These are phyloP conservation scores for Nemoura dubitans DNA, from an alignment of 2,888 invertebrate species.

Conservation along the genomic window DNA sequence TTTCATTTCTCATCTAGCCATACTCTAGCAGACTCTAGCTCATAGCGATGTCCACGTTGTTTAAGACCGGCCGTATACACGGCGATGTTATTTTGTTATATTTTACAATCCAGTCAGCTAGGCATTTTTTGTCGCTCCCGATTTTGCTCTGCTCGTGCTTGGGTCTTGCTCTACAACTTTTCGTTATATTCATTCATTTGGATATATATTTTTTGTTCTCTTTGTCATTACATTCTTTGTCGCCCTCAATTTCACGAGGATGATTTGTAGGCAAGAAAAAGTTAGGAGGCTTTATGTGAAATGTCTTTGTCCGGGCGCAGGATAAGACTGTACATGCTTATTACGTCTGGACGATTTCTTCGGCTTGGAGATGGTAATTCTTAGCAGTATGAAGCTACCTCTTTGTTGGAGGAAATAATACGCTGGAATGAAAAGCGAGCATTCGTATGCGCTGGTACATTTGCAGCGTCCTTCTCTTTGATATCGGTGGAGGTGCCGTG, in stretches of 20 bases:
- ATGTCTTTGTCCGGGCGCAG: background rate
- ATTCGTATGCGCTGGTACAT: background rate
- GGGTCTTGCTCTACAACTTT: background rate
- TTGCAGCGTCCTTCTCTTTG: too few species aligned
- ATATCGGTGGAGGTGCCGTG: background rate
- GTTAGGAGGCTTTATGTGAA: background rate
- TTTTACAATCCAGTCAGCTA: background rate
- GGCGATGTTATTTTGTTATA: background rate
- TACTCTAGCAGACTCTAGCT: background rate
- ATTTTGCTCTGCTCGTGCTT: background rate
- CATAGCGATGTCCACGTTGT: background rate
- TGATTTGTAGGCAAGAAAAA: constrained; percentile 17
- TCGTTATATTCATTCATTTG: constrained; percentile 23
- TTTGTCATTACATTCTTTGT: constrained; percentile 4
- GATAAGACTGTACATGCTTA: constrained; percentile 25
- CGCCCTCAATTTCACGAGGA: constrained; percentile 9
- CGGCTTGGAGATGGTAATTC: constrained; percentile 20
- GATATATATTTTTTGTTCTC: constrained; percentile 14
- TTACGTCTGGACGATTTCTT: background rate
- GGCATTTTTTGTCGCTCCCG: background rate
- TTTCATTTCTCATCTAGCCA: constrained; percentile 1
- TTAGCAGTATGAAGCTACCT: background rate
- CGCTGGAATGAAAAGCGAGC: background rate
- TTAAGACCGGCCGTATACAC: background rate
- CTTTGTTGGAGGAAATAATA: background rate